These are phyloP conservation scores for Menura novaehollandiae DNA, from an alignment of 2,113 vertebrate species.

Conservation along the genomic window DNA sequence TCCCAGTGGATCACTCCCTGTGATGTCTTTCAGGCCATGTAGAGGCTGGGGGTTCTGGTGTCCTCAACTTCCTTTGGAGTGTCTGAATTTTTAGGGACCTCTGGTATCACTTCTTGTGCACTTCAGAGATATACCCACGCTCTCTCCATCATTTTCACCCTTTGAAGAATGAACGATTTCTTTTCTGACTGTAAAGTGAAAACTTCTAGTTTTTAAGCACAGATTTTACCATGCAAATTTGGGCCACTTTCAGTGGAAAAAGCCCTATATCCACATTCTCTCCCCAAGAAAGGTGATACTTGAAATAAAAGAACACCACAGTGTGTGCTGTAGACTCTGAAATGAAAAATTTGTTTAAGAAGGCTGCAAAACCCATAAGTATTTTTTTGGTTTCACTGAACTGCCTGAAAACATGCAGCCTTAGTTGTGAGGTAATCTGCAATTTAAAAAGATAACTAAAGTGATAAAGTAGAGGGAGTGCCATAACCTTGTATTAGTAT, in stretches of 20 bases:
- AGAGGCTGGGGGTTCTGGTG: rapidly evolving
- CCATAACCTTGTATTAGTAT: not conserved
- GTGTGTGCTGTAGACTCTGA: not conserved
- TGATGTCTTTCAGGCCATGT: rapidly evolving
- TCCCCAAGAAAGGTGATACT: not conserved
- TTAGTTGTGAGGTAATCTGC: not conserved
- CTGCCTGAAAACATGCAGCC: not conserved
- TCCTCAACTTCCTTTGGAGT: not conserved
- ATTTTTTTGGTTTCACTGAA: not conserved
- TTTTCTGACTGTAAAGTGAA: not conserved
- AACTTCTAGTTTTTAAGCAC: not conserved
- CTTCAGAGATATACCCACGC: not conserved
- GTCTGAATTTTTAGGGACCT: not conserved
- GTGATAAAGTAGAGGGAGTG: not conserved
- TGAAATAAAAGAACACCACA: not conserved
- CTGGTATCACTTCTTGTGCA: not conserved
- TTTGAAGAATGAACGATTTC: not conserved
- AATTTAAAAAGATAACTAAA: not conserved
- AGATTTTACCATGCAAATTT: not conserved
- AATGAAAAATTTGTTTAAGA: not conserved
- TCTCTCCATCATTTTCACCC: not conserved
- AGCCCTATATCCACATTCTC: not conserved
- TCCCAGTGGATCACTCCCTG: not conserved
- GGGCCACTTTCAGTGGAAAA: not conserved
- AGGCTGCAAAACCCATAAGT: not conserved